Conservation (phyloP, 2,797 vertebrate species). For the Delichon dasypus region DNA sequence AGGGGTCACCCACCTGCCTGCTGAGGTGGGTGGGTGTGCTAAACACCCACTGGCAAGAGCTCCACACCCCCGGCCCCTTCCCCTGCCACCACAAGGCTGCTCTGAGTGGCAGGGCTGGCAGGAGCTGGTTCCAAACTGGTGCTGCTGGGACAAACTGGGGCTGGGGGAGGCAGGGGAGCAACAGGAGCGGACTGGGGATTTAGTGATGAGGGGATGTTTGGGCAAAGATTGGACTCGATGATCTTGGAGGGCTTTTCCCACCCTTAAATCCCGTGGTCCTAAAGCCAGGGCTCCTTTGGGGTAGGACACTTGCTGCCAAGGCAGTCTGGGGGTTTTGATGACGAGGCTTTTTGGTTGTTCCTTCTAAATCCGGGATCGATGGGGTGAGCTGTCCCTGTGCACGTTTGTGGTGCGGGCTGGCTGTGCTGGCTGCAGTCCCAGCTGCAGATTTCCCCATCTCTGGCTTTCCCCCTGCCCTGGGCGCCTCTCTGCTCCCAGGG, state of each 20-base stretch:
- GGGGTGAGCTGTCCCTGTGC: not conserved
- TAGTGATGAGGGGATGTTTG: fast-evolving
- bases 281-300: not conserved
- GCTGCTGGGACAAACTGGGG: not conserved
- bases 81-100: not conserved
- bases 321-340: not conserved
- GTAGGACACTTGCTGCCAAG: not conserved
- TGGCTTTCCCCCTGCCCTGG: not conserved
- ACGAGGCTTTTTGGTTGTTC: slow-evolving; percentile 32
- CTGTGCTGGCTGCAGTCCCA: not conserved
- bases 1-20: not conserved
- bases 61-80: fast-evolving
- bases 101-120: not conserved
- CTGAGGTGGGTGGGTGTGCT: not conserved
- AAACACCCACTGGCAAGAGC: not conserved
- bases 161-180: not conserved
- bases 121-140: not conserved
- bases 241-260: not conserved
- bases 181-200: not conserved
- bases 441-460: not conserved
- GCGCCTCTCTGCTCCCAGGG: not conserved
- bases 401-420: not conserved
- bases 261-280: not conserved
- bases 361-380: not conserved
- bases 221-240: fast-evolving